phyloP scores from a whole-genome alignment of 2,888 invertebrate genomes.

The Epiblema foenella region DNA sequence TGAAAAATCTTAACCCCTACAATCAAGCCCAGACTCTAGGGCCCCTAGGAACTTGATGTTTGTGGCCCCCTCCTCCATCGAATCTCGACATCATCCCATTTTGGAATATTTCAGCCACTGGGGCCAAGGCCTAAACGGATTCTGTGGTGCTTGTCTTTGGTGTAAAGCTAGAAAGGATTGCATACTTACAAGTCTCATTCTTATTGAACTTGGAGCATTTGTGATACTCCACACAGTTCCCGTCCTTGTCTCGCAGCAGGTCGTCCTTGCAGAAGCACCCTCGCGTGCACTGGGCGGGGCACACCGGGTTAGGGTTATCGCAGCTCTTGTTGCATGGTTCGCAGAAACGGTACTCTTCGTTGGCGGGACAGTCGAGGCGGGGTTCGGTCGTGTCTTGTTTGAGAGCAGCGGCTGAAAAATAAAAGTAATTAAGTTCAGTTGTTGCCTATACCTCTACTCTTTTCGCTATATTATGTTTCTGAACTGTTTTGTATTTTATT shows the following conservation, averaged over 20 bases:
- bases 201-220: conserved; percentile 56
- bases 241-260: conserved; percentile 60
- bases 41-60: no score
- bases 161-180: no score
- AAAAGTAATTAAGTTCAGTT: background rate
- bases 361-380: conserved; percentile 57
- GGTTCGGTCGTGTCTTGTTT: conserved; percentile 65
- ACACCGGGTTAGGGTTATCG: conserved; percentile 66
- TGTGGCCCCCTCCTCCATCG: no score
- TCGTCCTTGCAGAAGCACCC: conserved; percentile 70
- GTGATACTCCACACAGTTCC: conserved; percentile 58
- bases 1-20: no score
- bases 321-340: conserved; percentile 67
- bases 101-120: no score
- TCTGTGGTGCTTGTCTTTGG: no score
- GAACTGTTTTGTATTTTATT: no score
- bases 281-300: conserved; percentile 67
- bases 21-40: no score
- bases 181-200: conserved; percentile 45
- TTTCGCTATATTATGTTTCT: no score
- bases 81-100: no score
- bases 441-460: no score
- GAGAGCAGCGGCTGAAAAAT: conserved; percentile 42
- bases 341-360: conserved; percentile 70
- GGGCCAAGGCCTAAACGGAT: no score